phyloP scores from a whole-genome alignment of 2,113 vertebrate species.

The Scytalopus superciliaris region DNA sequence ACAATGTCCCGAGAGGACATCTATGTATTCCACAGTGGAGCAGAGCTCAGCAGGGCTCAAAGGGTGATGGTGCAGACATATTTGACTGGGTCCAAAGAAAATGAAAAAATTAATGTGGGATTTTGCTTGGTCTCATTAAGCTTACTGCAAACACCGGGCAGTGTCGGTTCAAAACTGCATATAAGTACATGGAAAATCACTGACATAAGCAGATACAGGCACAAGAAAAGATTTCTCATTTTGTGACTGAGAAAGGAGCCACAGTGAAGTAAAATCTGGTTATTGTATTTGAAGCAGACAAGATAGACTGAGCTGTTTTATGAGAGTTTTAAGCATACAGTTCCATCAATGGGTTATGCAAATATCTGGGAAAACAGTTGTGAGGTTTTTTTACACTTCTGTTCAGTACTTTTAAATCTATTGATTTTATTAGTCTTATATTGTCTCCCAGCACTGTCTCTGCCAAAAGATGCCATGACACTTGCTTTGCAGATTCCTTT shows the following conservation, averaged over 20 bases:
- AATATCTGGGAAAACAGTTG: neutral
- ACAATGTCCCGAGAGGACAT: too few relatives aligned
- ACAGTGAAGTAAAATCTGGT: neutral
- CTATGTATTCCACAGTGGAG: neutral
- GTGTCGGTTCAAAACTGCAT: rapidly evolving
- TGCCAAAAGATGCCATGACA: neutral
- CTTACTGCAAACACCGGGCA: neutral
- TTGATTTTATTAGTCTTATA: neutral
- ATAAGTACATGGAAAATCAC: neutral
- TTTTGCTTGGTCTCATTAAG: neutral
- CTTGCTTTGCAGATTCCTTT: neutral
- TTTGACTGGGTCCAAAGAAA: neutral
- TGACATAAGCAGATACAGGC: neutral
- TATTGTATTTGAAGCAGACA: neutral
- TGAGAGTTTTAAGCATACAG: neutral
- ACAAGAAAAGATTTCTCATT: neutral
- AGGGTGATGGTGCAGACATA: neutral
- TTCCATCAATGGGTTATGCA: neutral
- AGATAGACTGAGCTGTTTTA: neutral
- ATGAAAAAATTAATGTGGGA: neutral
- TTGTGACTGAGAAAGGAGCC: neutral
- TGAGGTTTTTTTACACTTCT: neutral
- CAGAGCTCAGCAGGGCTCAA: neutral
- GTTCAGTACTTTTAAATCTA: neutral
- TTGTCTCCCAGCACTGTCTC: neutral